Conservation (phyloP, 37 sponge, comb jelly and placozoan species). For the Cladorhizidae sp. region DNA sequence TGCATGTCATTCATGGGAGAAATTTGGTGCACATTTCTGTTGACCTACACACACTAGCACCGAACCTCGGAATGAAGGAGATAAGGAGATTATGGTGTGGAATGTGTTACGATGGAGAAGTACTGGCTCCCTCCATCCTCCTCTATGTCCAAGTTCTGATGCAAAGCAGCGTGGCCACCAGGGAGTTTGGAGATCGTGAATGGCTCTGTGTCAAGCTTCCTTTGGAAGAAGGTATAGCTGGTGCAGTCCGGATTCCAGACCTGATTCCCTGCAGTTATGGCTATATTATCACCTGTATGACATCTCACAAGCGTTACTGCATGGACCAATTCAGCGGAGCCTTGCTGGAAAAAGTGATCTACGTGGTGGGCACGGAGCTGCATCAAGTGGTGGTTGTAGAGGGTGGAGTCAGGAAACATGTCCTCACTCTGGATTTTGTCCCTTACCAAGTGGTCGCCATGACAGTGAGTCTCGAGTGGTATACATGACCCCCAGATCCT, state of each 20-base stretch:
- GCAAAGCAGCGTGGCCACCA: not conserved
- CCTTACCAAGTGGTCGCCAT: conserved; percentile 1
- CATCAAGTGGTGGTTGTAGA: conserved; percentile 48
- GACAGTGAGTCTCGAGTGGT: conserved; percentile 6
- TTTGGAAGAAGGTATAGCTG: not conserved
- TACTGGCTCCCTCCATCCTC: not conserved
- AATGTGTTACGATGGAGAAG: not conserved
- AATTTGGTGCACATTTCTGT: not conserved
- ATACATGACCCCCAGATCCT: no score
- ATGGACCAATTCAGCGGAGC: not conserved
- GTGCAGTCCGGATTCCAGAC: not conserved
- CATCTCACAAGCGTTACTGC: not conserved
- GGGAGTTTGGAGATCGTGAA: not conserved
- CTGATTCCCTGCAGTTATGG: conserved; percentile 38
- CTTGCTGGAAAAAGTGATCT: not conserved
- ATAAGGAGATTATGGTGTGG: not conserved
- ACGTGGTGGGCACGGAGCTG: conserved; percentile 40
- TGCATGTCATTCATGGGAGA: conserved; percentile 7
- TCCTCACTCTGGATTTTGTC: conserved; percentile 3
- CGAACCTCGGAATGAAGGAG: not conserved
- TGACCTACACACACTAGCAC: not conserved
- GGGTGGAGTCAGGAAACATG: conserved; percentile 25
- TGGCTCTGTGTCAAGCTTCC: conserved; percentile 3
- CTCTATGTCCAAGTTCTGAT: not conserved
- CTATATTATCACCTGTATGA: conserved; percentile 31